phyloP scores from a whole-genome alignment of 2,797 vertebrate species.

The Artibeus jamaicensis region DNA sequence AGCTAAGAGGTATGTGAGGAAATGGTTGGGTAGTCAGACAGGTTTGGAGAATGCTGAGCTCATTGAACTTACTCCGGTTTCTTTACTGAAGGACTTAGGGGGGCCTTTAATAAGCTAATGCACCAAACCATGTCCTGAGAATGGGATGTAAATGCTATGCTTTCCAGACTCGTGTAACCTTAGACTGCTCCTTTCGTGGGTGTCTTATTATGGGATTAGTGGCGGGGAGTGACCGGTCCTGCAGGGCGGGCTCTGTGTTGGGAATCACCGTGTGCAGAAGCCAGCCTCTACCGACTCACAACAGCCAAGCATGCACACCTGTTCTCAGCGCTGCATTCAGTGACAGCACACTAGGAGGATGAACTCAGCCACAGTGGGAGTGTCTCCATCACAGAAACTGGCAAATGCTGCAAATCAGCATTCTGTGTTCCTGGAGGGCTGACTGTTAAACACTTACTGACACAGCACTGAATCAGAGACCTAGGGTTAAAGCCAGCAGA shows the following conservation, averaged over 20 bases:
- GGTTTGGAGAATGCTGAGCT: constrained; percentile 14
- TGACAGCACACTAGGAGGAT: background rate
- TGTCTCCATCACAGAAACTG: background rate
- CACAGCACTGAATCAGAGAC: background rate
- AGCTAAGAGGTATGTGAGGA: background rate
- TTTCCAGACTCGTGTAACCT: background rate
- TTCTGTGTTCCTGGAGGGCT: fast-evolving
- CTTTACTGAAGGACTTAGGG: background rate
- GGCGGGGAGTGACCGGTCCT: background rate
- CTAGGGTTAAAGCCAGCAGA: background rate
- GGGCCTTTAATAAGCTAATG: background rate
- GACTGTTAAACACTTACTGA: background rate
- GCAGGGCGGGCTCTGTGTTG: background rate
- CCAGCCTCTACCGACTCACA: background rate
- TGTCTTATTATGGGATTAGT: background rate
- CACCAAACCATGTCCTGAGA: background rate
- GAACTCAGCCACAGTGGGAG: background rate
- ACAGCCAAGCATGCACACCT: background rate
- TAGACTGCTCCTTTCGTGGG: background rate
- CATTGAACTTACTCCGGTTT: background rate
- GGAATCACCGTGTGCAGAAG: background rate
- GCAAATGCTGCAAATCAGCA: background rate
- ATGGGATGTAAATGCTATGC: background rate
- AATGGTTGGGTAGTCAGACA: background rate
- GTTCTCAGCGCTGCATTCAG: background rate